Percentiles rank a stretch among this genome's conserved stretches.
phyloP scores from a whole-genome alignment of 2,113 vertebrate species.

The Channa argus region DNA sequence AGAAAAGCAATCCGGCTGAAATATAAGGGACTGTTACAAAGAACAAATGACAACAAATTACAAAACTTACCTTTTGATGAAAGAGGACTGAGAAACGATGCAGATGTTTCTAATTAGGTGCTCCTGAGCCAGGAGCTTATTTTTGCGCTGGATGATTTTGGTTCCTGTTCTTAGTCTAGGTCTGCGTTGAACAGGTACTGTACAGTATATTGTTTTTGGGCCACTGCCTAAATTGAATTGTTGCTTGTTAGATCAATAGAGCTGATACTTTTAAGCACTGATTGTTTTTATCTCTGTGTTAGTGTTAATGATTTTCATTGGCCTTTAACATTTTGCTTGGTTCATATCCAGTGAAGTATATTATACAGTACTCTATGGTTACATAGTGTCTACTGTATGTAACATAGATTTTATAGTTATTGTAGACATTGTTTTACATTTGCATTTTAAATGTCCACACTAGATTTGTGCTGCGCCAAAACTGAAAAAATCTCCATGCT shows the following conservation, averaged over 20 bases:
- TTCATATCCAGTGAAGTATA: not conserved
- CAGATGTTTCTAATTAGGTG: conserved; percentile 22
- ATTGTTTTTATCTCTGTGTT: not conserved
- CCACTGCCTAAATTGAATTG: conserved; percentile 25
- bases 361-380: not conserved
- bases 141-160: conserved; percentile 26
- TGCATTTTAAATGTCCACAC: not conserved
- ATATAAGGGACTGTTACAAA: conserved; percentile 45
- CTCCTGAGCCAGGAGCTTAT: conserved; percentile 23
- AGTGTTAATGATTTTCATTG: not conserved
- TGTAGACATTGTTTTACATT: not conserved
- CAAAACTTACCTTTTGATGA: conserved; percentile 40
- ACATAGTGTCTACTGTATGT: not conserved
- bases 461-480: conserved; percentile 5
- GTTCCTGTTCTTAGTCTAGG: not conserved
- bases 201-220: conserved; percentile 30
- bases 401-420: conserved; percentile 8
- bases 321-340: not conserved
- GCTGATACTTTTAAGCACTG: conserved; percentile 7
- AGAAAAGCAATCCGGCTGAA: conserved; percentile 15
- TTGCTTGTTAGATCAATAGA: conserved; percentile 31
- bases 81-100: conserved; percentile 11
- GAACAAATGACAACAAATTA: conserved; percentile 27
- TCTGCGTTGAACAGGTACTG: conserved; percentile 1
- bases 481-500: not conserved